Conservation (phyloP, 2,888 invertebrate genomes). For the Limnephilus lunatus region DNA sequence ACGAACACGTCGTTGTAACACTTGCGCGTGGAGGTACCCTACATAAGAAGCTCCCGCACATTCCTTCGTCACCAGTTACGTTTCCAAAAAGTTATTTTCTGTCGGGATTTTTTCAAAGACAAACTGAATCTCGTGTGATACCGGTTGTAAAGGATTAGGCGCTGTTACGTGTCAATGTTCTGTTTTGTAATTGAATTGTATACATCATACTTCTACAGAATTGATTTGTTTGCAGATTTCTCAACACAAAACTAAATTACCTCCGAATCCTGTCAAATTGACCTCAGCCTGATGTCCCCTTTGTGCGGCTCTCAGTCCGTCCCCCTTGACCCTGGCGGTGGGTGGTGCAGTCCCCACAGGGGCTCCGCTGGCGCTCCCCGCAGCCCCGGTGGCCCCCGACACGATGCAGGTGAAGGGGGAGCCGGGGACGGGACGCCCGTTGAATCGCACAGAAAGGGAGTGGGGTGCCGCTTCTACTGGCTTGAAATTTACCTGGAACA, state of each 20-base stretch:
- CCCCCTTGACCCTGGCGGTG: constrained; percentile 74
- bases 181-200: too few species aligned
- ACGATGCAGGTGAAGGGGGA: constrained; percentile 97
- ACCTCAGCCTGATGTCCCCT: constrained; percentile 74
- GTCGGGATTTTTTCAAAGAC: too few species aligned
- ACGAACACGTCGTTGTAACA: too few species aligned
- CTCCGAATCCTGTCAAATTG: constrained; percentile 74
- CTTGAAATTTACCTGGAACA: constrained; percentile 90
- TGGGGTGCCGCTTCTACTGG: constrained; percentile 96
- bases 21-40: too few species aligned
- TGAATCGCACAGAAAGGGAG: constrained; percentile 91
- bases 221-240: too few species aligned
- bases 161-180: too few species aligned
- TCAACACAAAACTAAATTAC: constrained; percentile 68
- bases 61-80: too few species aligned
- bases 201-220: too few species aligned
- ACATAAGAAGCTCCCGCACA: too few species aligned
- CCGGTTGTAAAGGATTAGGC: too few species aligned
- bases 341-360: constrained; percentile 73
- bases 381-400: constrained; percentile 71
- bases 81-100: too few species aligned
- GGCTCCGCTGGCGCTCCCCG: constrained; percentile 68
- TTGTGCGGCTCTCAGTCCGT: constrained; percentile 73
- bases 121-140: too few species aligned
- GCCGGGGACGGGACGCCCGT: constrained; percentile 88